Evolutionary conservation across 92 coral and sea anemone species (phyloP).

Genomic region (Phymanthus crucifer): DNA sequence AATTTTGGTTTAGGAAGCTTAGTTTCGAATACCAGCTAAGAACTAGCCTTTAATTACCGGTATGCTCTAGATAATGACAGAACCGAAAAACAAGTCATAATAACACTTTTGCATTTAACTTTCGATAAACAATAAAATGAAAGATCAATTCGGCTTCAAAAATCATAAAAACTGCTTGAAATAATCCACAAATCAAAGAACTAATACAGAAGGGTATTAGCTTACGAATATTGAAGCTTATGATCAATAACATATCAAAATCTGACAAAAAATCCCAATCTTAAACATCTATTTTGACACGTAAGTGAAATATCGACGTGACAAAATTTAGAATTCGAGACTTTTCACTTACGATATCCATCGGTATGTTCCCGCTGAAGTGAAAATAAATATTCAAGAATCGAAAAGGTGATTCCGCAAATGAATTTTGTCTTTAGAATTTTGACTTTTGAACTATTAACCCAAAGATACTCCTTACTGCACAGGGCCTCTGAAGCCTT

Average conservation of each 20-base stretch:
- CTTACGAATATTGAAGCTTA: neutral
- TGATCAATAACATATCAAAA: neutral
- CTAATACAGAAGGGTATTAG: too few species aligned
- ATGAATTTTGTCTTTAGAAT: neutral
- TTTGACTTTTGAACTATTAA: neutral
- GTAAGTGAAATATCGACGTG: neutral
- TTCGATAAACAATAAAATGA: neutral
- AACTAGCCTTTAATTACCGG: too few species aligned
- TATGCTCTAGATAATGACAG: too few species aligned
- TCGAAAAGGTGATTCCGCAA: neutral
- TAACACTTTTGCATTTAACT: neutral
- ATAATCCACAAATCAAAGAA: too few species aligned
- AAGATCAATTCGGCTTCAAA: neutral
- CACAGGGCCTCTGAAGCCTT: slow-evolving; percentile 14
- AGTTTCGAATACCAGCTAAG: too few species aligned
- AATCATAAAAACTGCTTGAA: neutral
- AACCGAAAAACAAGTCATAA: neutral
- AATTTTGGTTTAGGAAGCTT: too few species aligned
- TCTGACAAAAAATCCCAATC: neutral
- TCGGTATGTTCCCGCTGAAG: neutral
- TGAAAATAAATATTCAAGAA: too few species aligned
- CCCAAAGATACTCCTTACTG: neutral
- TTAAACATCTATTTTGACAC: neutral
- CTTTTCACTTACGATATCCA: slow-evolving; percentile 4
- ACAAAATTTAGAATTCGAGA: neutral